Conservation (phyloP, 2,113 vertebrate species). For the Lepus timidus region DNA sequence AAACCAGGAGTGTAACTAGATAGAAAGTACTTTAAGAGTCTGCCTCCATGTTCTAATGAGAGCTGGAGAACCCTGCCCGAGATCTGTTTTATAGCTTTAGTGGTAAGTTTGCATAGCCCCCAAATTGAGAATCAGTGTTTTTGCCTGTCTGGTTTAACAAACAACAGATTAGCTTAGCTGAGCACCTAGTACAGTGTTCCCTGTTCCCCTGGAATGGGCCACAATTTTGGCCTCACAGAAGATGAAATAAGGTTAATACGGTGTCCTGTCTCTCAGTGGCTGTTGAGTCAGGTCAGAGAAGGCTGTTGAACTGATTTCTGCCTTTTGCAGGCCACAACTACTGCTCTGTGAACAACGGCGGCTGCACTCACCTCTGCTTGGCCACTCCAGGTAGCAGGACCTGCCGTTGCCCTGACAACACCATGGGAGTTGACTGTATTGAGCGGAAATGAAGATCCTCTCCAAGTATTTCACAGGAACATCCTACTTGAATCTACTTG, state of each 20-base stretch:
- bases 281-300: background rate
- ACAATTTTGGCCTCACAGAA: background rate
- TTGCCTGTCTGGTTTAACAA: background rate
- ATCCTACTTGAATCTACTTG: slow-evolving; percentile 50
- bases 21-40: background rate
- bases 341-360: slow-evolving; percentile 95
- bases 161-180: background rate
- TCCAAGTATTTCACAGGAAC: background rate
- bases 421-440: slow-evolving; percentile 91
- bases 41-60: background rate
- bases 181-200: background rate
- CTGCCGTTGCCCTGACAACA: slow-evolving; percentile 94
- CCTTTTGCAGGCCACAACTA: slow-evolving; percentile 93
- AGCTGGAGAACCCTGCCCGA: background rate
- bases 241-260: background rate
- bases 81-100: background rate
- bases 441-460: slow-evolving; percentile 87
- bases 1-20: background rate
- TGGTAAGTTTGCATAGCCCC: background rate
- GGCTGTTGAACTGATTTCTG: background rate
- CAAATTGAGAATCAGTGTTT: background rate
- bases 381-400: slow-evolving; percentile 93
- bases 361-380: slow-evolving; percentile 96
- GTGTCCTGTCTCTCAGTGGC: too few relatives aligned
- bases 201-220: background rate